Percentiles rank a stretch among this genome's conserved stretches.
Evolutionary conservation across 2,113 vertebrate species (phyloP).

Genomic region (Drymodes brunneopygia): DNA sequence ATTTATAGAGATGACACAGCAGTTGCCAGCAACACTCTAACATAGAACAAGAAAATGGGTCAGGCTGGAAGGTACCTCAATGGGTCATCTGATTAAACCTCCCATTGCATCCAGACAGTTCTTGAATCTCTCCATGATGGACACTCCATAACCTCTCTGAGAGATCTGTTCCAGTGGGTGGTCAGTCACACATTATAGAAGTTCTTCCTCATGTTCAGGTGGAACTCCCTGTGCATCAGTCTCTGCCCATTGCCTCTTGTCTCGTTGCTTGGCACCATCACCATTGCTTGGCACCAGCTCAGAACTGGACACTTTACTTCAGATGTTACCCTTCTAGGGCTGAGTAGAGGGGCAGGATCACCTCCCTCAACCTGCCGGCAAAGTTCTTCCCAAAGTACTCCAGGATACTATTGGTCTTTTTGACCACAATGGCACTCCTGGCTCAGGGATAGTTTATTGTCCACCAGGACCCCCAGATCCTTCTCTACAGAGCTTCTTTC

Average conservation of each 20-base stretch:
- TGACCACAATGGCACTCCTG: neutral
- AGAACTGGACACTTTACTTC: neutral
- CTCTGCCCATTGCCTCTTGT: neutral
- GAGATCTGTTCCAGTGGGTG: neutral
- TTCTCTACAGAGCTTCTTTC: neutral
- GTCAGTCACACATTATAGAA: rapidly evolving
- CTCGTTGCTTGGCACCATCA: neutral
- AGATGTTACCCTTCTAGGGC: neutral
- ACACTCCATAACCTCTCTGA: too few relatives aligned
- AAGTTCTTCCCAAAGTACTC: neutral
- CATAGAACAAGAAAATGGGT: neutral
- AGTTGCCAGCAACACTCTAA: neutral
- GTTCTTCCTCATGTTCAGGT: neutral
- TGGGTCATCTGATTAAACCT: neutral
- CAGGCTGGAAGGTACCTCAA: neutral
- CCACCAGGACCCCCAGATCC: neutral
- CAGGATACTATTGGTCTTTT: neutral
- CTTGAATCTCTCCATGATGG: neutral
- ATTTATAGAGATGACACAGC: neutral
- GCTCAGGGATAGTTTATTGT: neutral
- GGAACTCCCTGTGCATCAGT: neutral
- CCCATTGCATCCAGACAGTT: too few relatives aligned
- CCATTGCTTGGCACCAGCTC: too few relatives aligned
- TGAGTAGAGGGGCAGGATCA: neutral
- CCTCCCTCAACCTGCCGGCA: too few relatives aligned